A percentile compares a stretch with the other conserved stretches of the same genome.
phyloP scores from a whole-genome alignment of 2,113 vertebrate species.

The Melanostigma gelatinosum region DNA sequence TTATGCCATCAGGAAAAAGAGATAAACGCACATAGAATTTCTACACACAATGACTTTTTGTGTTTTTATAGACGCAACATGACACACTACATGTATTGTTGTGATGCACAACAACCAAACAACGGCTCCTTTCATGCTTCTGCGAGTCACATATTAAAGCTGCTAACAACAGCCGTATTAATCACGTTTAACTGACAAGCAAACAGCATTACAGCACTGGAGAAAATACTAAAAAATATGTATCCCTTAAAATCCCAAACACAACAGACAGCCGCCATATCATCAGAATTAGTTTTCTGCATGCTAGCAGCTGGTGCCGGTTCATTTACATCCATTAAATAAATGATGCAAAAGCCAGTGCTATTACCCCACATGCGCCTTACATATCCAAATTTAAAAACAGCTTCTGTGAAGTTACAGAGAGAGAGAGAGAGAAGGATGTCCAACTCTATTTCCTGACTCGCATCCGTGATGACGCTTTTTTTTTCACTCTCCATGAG shows the following conservation, averaged over 20 bases:
- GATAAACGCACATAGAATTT: neutral
- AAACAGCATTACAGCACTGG: neutral
- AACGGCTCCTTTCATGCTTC: neutral
- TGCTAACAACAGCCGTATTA: neutral
- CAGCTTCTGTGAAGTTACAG: slow-evolving; percentile 8
- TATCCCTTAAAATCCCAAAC: neutral
- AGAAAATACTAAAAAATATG: neutral
- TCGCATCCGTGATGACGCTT: neutral
- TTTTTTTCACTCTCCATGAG: neutral
- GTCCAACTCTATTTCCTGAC: neutral
- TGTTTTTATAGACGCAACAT: neutral
- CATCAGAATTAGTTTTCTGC: slow-evolving; percentile 6
- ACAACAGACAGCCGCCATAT: neutral
- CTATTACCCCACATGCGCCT: neutral
- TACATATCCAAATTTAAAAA: neutral
- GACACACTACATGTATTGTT: neutral
- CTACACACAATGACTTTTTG: neutral
- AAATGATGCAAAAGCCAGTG: neutral
- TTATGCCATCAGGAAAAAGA: neutral
- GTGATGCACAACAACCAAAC: neutral
- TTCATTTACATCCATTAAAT: slow-evolving; percentile 17
- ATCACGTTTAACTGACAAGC: neutral
- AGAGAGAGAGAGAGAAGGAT: neutral
- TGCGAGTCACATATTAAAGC: neutral
- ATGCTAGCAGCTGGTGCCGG: neutral